These are phyloP conservation scores for Zalophus californianus DNA, from an alignment of 2,797 vertebrate genomes.

Conservation along the genomic window DNA sequence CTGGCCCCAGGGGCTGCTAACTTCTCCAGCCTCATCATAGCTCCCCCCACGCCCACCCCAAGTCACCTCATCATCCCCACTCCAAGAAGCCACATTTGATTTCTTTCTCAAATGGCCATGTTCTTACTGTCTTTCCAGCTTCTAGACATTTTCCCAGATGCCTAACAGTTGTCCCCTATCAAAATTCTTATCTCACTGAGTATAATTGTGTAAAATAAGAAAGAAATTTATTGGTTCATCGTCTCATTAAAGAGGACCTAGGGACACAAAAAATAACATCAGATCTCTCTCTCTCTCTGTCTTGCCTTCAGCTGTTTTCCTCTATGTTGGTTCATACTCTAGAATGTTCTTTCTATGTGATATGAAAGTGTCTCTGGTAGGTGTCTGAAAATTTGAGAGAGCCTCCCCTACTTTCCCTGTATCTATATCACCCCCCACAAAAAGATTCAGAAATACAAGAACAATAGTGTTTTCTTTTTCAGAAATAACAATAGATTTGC, in stretches of 20 bases:
- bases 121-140: neutral
- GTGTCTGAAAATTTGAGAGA: neutral
- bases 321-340: neutral
- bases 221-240: neutral
- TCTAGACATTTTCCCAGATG: neutral
- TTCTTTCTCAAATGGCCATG: neutral
- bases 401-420: neutral
- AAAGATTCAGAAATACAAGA: constrained; percentile 18
- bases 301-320: neutral
- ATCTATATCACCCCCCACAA: neutral
- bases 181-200: neutral
- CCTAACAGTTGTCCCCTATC: neutral
- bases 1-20: neutral
- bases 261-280: neutral
- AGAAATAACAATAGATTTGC: neutral
- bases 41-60: rapidly evolving
- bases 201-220: neutral
- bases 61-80: too few species aligned
- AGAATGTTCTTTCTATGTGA: neutral
- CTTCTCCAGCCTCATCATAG: neutral
- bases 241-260: neutral
- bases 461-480: neutral
- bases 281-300: neutral
- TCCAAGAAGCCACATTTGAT: neutral
- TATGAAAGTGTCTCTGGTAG: neutral